These are phyloP conservation scores for Synergus laeviventris DNA, from an alignment of 2,888 invertebrate species.

Conservation along the genomic window DNA sequence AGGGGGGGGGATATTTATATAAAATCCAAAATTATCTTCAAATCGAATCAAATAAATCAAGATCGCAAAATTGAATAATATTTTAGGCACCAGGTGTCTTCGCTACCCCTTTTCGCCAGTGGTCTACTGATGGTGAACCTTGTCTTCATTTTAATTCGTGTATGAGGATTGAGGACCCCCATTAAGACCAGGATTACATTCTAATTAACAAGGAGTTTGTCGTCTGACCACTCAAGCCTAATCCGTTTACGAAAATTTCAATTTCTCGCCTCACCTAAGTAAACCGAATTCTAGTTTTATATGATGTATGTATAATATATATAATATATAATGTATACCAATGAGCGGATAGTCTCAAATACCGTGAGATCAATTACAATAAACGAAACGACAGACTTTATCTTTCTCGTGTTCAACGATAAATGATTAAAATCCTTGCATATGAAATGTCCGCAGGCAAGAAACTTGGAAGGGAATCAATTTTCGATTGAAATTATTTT, in stretches of 20 bases:
- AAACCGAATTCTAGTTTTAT: conserved; percentile 53
- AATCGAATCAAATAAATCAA: conserved; percentile 5
- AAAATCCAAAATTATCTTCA: background rate
- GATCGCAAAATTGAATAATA: conserved; percentile 7
- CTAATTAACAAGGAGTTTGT: conserved; percentile 66
- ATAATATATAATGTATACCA: background rate
- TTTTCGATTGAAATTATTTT: background rate
- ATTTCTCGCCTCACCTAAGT: conserved; percentile 66
- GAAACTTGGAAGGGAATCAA: conserved; percentile 17
- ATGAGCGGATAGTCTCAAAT: conserved; percentile 46
- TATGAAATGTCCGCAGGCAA: conserved; percentile 18
- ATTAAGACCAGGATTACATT: conserved; percentile 56
- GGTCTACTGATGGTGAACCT: conserved; percentile 8
- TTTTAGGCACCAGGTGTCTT: background rate
- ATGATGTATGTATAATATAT: background rate
- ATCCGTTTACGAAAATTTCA: conserved; percentile 75
- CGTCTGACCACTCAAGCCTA: conserved; percentile 64
- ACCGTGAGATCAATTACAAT: conserved; percentile 52
- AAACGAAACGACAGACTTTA: conserved; percentile 64
- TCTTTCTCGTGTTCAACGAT: conserved; percentile 51
- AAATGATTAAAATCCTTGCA: background rate
- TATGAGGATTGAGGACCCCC: conserved; percentile 36
- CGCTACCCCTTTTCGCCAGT: background rate
- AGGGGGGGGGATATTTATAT: background rate
- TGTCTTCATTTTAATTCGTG: conserved; percentile 28